Base-by-base conservation (phyloP, 1,140 invertebrate genomes). In the Caenorhabditis briggsae region DNA sequence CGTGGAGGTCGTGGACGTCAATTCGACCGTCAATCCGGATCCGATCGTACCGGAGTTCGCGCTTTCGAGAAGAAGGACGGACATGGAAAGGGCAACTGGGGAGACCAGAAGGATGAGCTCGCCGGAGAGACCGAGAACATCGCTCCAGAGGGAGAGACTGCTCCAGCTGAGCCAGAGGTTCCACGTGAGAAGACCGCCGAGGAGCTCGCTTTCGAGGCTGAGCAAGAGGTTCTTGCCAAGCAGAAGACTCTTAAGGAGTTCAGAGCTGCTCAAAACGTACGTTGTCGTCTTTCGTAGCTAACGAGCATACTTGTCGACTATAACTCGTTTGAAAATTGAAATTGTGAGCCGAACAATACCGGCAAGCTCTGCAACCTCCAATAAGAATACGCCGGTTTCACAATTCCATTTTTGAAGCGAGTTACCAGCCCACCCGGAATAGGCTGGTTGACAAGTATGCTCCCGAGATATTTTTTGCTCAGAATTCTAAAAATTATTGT, bases 81-180 rank as follows among this genome's bases (percentile, higher is more conserved):
- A 58, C 88, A 88, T 59, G 88, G 88, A 65, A 89, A 88, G 84
- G 88, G 88, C 82, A 89, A 89, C 88, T 89, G 88, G 88, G 88
- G 88, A 59, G 83, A 85, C 65, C 55, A 85, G 65, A 55, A 87
- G 48, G 83, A 84, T 48, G 86, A 84, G 55, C 20, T 84, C 16
- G 86, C 59, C 46, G 86, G 64, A 46, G 83, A 87, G 65, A 74
- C 83, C 55, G 88, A 89, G 25, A 83, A 85, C 48, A 59, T 85
- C 5, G 83, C 86, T 83, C 58, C 87, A 43, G 83, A 89, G 20
- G 87, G n/a, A 8, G 87, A 87, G 84, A 65, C 18, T 50, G 25
- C 33, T 33, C 33, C 33, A 33, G 33, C 43, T 41, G 88, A 88
- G 87, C 84, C 86, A 46, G 82, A 82, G 59, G 86, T 82, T 50